Evolutionary conservation across 2,888 invertebrate species (phyloP).

Genomic region (Hydraecia micacea): DNA sequence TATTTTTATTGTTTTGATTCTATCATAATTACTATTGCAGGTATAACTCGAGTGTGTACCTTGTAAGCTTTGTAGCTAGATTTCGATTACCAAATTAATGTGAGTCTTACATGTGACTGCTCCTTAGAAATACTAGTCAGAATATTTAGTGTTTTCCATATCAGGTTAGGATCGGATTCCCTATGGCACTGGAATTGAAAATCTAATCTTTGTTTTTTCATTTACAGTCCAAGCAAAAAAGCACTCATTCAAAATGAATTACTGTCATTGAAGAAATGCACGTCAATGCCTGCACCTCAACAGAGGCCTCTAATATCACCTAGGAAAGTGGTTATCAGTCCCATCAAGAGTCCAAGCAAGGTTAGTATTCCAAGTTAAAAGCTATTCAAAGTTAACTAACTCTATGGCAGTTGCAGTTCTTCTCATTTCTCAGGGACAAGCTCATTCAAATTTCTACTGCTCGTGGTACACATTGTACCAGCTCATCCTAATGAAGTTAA

Average conservation of each 20-base stretch:
- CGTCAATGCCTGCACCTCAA: conserved; percentile 78
- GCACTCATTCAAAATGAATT: conserved; percentile 73
- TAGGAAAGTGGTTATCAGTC: conserved; percentile 91
- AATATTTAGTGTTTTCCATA: neutral
- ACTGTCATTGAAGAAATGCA: conserved; percentile 91
- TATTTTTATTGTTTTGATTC: neutral
- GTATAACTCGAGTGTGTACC: neutral
- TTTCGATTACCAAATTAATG: neutral
- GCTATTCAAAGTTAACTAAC: neutral
- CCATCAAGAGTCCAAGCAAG: conserved; percentile 92
- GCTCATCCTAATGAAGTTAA: neutral
- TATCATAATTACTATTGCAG: neutral
- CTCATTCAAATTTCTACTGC: neutral
- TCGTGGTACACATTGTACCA: neutral
- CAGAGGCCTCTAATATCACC: conserved; percentile 90
- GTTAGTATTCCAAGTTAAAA: conserved; percentile 69
- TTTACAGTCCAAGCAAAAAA: conserved; percentile 92
- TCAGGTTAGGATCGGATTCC: too few species aligned
- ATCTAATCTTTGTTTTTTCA: neutral
- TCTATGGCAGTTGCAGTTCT: neutral
- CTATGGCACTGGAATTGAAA: neutral
- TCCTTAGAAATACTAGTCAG: too few species aligned
- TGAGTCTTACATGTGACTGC: neutral
- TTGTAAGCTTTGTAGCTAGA: neutral
- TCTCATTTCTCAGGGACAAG: neutral